Evolutionary conservation across 1,140 invertebrate species (phyloP), one percentile per base, ranked within the genome.

Genomic region (Dysdera silvatica): DNA sequence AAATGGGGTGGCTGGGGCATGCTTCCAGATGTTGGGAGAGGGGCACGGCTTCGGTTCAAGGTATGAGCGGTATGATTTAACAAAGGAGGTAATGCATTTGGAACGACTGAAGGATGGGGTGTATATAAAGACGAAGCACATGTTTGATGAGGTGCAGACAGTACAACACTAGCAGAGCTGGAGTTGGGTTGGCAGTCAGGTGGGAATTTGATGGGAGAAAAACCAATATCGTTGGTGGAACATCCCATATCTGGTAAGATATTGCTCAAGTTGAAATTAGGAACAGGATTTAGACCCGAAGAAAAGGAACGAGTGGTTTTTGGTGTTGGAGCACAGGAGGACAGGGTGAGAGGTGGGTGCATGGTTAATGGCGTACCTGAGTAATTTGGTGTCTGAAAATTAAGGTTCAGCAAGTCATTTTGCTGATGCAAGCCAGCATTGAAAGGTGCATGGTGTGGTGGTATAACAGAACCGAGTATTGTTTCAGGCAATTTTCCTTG

Each of bases 141-240:
- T 10, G 54, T 32, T 20, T 65, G 63, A 24, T 61, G 65, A 23
- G 65, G 48, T 41, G 49, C 33, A 28, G 49, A 52, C 26, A 58
- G 62, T 4, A 49, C 54, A 33, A 53, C 57, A 28, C 35, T 58
- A 29, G 47, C 37, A 4, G 59, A 58, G 12, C 41, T 58, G 16
- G 62, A 58, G 40, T 65, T 58, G 16, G 62, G 45, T 37, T 65
- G 55, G 14, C 54, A 58, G 20, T 58, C 48, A 53, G 74, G 73
- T 10, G 74, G 71, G 64, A 78, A 78, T 62, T 78, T 78, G 18
- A 77, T 77, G 1, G 77, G 75, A 14, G 75, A 74, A 6, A 76
- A 74, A 47, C 74, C 73, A 37, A 75, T 56, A 26, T 71, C 69
- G 28, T 73, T 72, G 16, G 68, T 67, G 18, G 71, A 69, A 29